Evolutionary conservation across 1,140 invertebrate species (phyloP).

Genomic region (Pogonomyrmex barbatus): DNA sequence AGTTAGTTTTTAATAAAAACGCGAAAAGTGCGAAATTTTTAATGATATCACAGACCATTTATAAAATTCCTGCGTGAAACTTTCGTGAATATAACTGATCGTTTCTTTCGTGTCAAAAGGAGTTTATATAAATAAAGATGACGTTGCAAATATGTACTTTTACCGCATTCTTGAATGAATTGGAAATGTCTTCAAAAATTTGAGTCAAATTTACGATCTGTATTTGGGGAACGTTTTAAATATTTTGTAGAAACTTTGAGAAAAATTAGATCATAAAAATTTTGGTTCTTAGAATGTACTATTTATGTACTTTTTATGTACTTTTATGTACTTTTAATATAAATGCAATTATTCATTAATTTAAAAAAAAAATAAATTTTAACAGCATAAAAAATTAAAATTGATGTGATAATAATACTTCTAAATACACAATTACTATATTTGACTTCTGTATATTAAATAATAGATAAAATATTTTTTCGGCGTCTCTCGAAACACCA

Average conservation of each 20-base stretch:
- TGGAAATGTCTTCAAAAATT: background rate
- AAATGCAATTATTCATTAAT: background rate
- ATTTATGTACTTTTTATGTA: background rate
- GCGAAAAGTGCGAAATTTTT: background rate
- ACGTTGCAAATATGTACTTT: conserved; percentile 22
- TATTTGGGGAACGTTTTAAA: background rate
- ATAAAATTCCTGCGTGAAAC: background rate
- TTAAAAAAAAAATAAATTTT: conserved; percentile 5
- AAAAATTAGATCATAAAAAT: background rate
- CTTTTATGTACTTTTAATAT: background rate
- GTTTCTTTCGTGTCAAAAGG: background rate
- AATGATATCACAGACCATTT: background rate
- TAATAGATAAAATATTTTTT: background rate
- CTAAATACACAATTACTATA: background rate
- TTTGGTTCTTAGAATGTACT: background rate
- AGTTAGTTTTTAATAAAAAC: conserved; percentile 4
- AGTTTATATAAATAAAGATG: conserved; percentile 35
- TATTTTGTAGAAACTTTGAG: background rate
- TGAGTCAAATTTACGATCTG: background rate
- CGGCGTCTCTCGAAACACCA: background rate
- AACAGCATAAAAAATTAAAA: background rate
- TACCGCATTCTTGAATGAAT: conserved; percentile 13
- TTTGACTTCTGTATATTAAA: background rate
- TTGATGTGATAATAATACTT: background rate
- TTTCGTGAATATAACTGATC: background rate